Base-by-base conservation (phyloP, 1,140 invertebrate species). In the Chrysoperla carnea region DNA sequence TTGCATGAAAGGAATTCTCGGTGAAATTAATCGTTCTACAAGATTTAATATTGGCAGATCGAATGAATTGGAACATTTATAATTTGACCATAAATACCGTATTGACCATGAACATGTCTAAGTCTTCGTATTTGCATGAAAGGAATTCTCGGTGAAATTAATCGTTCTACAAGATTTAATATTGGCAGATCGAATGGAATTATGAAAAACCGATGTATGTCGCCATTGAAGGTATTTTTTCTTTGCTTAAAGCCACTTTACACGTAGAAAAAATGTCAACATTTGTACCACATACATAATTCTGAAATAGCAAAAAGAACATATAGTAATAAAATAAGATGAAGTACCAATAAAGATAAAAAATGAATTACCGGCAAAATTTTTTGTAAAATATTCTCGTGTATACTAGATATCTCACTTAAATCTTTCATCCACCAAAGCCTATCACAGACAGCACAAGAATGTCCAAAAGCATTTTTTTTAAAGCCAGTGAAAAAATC, bases 91-190 rank as follows among this genome's bases (percentile, higher is more conserved):
- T 46, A 46, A 27, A 54, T 54, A 28, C 48, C 53, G 36, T 40
- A 50, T 44, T 53, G 51, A 31, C 53, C 50, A 37, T 55, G 5
- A 40, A 52, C 41, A 45, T 58, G 50, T 15, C 54, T 13, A 8
- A 59, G 45, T 29, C 54, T 43, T 44, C 53, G 42, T 15, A 59
- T 53, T 51, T 60, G 53, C 52, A 58, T 57, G 41, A 60, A 60
- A 8, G 55, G 52, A 29, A 60, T 39, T 45, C 52, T 37, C 11
- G 55, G 58, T 23, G 54, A 58, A 29, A 60, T 48, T 13, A 60
- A 45, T 46, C 50, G 17, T 23, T 23, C 17, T n/a, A 55, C 28
- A 11, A 46, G 36, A 46, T 53, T 42, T 27, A 52, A 44, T 27
- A 29, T 29, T 17, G 47, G 47, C 33, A 52, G 45, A 45, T 43